Percentiles rank a stretch among this genome's conserved stretches.
Conservation (phyloP, 2,113 vertebrate genomes). For the Glareola pratincola region DNA sequence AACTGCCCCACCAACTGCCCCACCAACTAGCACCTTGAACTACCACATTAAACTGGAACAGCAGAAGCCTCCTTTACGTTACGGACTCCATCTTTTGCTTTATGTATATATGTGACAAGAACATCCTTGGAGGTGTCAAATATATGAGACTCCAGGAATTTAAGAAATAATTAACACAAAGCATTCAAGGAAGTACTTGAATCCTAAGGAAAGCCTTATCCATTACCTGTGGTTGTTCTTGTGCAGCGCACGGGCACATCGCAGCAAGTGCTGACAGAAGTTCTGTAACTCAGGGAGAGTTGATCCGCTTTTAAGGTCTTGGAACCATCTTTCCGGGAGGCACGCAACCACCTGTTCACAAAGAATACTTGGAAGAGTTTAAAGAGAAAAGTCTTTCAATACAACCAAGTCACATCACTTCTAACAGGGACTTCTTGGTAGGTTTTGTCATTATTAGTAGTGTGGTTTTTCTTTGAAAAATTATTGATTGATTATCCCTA, state of each 20-base stretch:
- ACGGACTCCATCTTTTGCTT: background rate
- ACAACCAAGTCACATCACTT: background rate
- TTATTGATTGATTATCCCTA: background rate
- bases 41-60: background rate
- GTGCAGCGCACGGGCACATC: slow-evolving; percentile 68
- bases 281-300: slow-evolving; percentile 81
- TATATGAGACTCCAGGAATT: background rate
- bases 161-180: background rate
- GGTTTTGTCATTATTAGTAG: background rate
- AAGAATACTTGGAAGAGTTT: background rate
- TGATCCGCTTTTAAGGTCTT: slow-evolving; percentile 58
- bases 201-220: background rate
- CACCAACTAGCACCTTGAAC: background rate
- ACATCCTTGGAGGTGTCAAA: background rate
- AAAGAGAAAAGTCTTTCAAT: background rate
- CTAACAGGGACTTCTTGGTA: background rate
- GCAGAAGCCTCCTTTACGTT: background rate
- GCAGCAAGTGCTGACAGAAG: slow-evolving; percentile 83
- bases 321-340: slow-evolving; percentile 86
- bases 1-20: background rate
- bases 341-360: slow-evolving; percentile 75
- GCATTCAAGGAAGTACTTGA: background rate
- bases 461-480: background rate
- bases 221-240: slow-evolving; percentile 70
- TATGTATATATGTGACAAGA: rapidly evolving